Conservation (phyloP, 1,140 invertebrate genomes). For the Drosophila simulans region DNA sequence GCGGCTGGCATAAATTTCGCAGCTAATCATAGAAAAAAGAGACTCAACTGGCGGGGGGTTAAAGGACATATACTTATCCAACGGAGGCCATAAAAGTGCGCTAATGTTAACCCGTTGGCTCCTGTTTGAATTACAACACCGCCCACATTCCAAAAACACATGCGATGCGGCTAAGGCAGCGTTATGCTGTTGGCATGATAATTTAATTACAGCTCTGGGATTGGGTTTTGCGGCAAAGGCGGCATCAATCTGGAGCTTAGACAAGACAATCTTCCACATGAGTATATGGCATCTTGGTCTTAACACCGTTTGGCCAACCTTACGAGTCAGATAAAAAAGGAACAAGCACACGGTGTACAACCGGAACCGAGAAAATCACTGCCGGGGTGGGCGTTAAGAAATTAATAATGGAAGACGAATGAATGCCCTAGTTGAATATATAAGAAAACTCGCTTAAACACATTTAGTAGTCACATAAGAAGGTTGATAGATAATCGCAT, state of each 20-base stretch:
- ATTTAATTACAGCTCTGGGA: conserved; percentile 75
- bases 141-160: neutral
- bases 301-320: conserved; percentile 60
- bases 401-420: neutral
- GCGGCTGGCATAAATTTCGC: conserved; percentile 70
- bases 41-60: conserved; percentile 8
- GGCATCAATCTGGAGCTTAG: conserved; percentile 78
- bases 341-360: conserved; percentile 1
- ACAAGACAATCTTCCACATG: conserved; percentile 61
- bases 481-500: neutral
- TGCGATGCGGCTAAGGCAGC: conserved; percentile 1
- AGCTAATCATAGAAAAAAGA: conserved; percentile 69
- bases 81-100: conserved; percentile 72
- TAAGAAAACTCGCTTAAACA: neutral
- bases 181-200: conserved; percentile 66
- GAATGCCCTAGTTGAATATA: neutral
- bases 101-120: conserved; percentile 77
- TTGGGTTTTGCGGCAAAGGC: conserved; percentile 46
- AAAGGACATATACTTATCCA: conserved; percentile 57
- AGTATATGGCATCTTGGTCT: conserved; percentile 48
- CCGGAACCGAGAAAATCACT: conserved; percentile 30
- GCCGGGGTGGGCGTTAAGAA: neutral
- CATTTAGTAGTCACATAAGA: neutral
- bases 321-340: conserved; percentile 16
- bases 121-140: conserved; percentile 74